Base-by-base conservation (phyloP, 2,113 vertebrate genomes). In the Platysteira castanea region DNA sequence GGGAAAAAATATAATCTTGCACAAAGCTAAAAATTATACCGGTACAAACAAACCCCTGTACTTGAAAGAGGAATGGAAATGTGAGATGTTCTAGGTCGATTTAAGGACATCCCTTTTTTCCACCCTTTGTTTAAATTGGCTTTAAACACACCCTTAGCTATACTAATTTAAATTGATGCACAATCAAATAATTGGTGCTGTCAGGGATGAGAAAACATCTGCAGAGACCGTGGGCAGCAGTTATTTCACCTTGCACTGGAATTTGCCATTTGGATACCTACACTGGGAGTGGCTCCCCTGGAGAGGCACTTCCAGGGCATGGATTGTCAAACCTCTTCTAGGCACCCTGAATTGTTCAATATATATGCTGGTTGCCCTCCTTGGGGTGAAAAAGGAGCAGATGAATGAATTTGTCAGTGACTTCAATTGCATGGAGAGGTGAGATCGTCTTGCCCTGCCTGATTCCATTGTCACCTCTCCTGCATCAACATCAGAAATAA, bases 1-100 rank as follows among this genome's bases (percentile, higher is more conserved):
- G 49, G 31, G 10, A n/a, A 81, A 87, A 91, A 50, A 6, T 64
- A 28, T 30, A 67, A n/a, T 56, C 39, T 46, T 52, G 19, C n/a
- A 75, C 26, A 68, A 35, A 61, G 15, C 10, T 79, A 79, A 91
- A 89, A 78, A 47, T 84, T 18, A 33, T 49, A 56, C 7, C 7
- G 3, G 5, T 64, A 63, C 0, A 1, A 77, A 60, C 15, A 57
- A 69, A 56, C 1, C 1, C 19, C 11, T 7, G 0, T 44, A 16
- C 22, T 44, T 65, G 8, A 76, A 52, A 68, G 53, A 60, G 13
- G 5, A 41, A 59, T 56, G 17, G 24, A 73, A 71, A 85, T 61
- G 24, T 13, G 46, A 56, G 44, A n/a, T n/a, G 27, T 49, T 85
- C 76, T 60, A 68, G 5, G 3, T 1, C 78, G 60, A 26, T 78